Evolutionary conservation across 2,797 vertebrate genomes (phyloP), one percentile per base, ranked within the genome.

Genomic region (Hydrocynus forskahlii): DNA sequence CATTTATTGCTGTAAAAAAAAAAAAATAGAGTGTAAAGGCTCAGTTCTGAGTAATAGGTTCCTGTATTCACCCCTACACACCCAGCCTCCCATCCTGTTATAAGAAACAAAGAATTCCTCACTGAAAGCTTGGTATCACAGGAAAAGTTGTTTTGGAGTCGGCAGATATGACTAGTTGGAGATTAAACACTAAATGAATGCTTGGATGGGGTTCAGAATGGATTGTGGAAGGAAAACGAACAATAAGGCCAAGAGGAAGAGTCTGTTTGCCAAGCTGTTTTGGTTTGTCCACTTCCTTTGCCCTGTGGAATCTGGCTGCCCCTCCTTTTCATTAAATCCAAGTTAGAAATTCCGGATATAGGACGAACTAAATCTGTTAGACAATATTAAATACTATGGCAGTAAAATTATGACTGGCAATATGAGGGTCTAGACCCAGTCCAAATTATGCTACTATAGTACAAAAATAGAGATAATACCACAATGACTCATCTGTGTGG

Each of bases 161-260:
- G 59, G 84, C 80, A 78, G 69, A 64, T 87, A 83, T 86, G 88
- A 60, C 88, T 84, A 55, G 85, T 83, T 88, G 86, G 87, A 66
- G 89, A 89, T 88, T 92, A 90, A 88, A 89, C 88, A 87, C 75
- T 87, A 68, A 88, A 16, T 63, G 81, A 88, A 82, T 73, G 83
- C 77, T 79, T 76, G 77, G 82, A 85, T 88, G 81, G 80, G 85
- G 88, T 84, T 89, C 86, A 84, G 79, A 83, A 78, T 80, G 86
- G 84, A 87, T 85, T 86, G 82, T 86, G 82, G 89, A 86, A 91
- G 93, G 92, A 94, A 93, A 88, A 84, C 75, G 86, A 85, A 94
- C 92, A 94, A 92, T 92, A 82, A 81, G 75, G 76, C 78, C 21
- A 73, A 62, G 79, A 81, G 80, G 84, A 89, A 87, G 85, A 92